Evolutionary conservation across 2,113 vertebrate species (phyloP), one percentile per base, ranked within the genome.

Genomic region (Semicossyphus pulcher): DNA sequence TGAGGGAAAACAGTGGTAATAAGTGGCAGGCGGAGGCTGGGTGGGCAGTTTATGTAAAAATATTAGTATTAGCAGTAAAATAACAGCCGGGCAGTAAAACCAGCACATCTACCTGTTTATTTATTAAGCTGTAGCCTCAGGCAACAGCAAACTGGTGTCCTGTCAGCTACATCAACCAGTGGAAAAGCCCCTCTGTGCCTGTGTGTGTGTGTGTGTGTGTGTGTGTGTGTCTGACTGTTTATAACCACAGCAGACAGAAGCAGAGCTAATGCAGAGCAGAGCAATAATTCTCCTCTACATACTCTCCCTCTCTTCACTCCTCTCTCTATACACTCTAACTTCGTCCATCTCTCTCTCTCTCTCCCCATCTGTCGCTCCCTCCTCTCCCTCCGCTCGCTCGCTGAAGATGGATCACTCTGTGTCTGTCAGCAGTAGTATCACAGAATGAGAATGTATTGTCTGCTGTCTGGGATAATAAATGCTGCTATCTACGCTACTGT

Each of bases 371-470:
- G 80, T 77, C 76, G 59, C 83, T 72, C 54, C 34, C 66, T 64
- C 45, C 57, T 51, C 76, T 78, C 85, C 36, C 81, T 61, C 4
- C 57, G 7, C 81, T 86, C 63, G 15, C 49, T 72, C 59, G 56
- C 72, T 82, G 85, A 91, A 92, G 91, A 92, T 89, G 90, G 90
- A 92, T 92, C 86, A 76, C 90, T 85, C 72, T 61, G 83, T 87
- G 90, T 91, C 91, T 89, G 91, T 92, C 91, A 92, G 84, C 86
- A 76, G 80, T 88, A 88, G 90, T 91, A 91, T 92, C 91, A 84
- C 81, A 88, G 87, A 91, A 92, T 91, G 91, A 92, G 90, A 91
- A 91, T 88, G 91, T 88, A 92, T 92, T 85, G 91, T 92, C 87
- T 88, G 91, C 91, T 89, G 88, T 90, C 90, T 85, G 78, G 54